Conservation (phyloP, 2,113 vertebrate genomes). For the cattle (Bos taurus) region DNA sequence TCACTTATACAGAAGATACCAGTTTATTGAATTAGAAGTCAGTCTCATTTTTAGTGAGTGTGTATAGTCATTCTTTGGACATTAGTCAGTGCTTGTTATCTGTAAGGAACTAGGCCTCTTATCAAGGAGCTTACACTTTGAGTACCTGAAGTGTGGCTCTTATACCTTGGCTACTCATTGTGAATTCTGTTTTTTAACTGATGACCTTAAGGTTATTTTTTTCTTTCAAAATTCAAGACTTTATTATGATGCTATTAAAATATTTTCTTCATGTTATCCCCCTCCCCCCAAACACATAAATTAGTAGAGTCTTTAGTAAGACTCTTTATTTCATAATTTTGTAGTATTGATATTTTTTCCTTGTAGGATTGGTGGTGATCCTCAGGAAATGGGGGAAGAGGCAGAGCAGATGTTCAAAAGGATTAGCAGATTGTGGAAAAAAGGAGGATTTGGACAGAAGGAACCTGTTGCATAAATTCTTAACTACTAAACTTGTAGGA, state of each 20-base stretch:
- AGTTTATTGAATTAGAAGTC: slow-evolving; percentile 23
- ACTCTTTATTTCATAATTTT: slow-evolving; percentile 73
- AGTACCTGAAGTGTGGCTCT: neutral
- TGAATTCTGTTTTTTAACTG: slow-evolving; percentile 35
- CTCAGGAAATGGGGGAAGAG: slow-evolving; percentile 77
- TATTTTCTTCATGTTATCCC: slow-evolving; percentile 51
- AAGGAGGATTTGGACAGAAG: slow-evolving; percentile 77
- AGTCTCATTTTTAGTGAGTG: neutral
- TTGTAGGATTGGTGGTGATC: slow-evolving; percentile 76
- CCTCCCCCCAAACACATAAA: neutral
- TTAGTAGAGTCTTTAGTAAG: slow-evolving; percentile 71
- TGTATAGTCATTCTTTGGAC: neutral
- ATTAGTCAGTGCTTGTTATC: neutral
- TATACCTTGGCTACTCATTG: neutral
- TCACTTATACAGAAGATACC: neutral
- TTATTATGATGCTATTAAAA: slow-evolving; percentile 47
- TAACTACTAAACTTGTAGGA: slow-evolving; percentile 76
- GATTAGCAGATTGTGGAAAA: slow-evolving; percentile 77
- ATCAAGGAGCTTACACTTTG: neutral
- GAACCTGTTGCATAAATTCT: slow-evolving; percentile 76
- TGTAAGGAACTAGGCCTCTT: neutral
- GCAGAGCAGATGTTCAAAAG: slow-evolving; percentile 75
- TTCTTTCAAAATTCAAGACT: slow-evolving; percentile 21
- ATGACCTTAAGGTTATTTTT: slow-evolving; percentile 14
- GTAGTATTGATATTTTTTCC: slow-evolving; percentile 78